Percentiles rank a stretch among this genome's conserved stretches.
These are phyloP conservation scores for Tryphoninae sp. DNA, from an alignment of 2,888 invertebrate genomes.

Conservation along the genomic window DNA sequence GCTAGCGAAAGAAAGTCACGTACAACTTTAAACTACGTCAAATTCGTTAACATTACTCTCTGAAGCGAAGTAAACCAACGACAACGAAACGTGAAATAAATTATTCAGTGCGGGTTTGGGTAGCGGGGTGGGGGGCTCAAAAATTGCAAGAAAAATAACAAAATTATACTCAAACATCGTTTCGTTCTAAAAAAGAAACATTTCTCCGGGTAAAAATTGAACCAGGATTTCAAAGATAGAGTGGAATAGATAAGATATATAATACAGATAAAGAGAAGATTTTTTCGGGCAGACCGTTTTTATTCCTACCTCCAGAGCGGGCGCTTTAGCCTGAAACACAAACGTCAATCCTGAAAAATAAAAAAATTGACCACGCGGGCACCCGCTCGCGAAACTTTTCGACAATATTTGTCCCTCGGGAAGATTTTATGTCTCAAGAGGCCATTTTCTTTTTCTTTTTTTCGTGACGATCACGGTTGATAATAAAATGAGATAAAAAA, in stretches of 20 bases:
- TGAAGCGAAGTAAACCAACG: conserved; percentile 48
- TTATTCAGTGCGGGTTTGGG: background rate
- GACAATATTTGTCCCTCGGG: background rate
- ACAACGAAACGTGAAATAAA: conserved; percentile 32
- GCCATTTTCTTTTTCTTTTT: background rate
- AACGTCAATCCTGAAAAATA: conserved; percentile 79
- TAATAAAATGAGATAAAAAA: conserved; percentile 22
- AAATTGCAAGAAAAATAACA: background rate
- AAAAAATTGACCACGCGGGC: conserved; percentile 54
- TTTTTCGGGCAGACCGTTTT: conserved; percentile 72
- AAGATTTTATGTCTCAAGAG: background rate
- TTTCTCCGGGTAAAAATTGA: conserved; percentile 48
- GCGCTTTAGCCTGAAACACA: conserved; percentile 81
- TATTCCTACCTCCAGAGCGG: conserved; percentile 80
- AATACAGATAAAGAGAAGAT: conserved; percentile 66
- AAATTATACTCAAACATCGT: background rate
- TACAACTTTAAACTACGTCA: conserved; percentile 45
- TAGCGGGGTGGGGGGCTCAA: background rate
- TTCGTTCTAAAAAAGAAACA: conserved; percentile 6
- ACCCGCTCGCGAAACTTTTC: conserved; percentile 43
- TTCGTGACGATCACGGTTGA: conserved; percentile 10
- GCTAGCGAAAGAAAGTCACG: conserved; percentile 7
- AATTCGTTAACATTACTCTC: conserved; percentile 42
- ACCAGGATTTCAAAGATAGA: conserved; percentile 58
- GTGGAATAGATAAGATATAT: conserved; percentile 49